Evolutionary conservation across 2,113 vertebrate species (phyloP), one percentile per base, ranked within the genome.

Genomic region (Poeciliopsis turrubarensis): DNA sequence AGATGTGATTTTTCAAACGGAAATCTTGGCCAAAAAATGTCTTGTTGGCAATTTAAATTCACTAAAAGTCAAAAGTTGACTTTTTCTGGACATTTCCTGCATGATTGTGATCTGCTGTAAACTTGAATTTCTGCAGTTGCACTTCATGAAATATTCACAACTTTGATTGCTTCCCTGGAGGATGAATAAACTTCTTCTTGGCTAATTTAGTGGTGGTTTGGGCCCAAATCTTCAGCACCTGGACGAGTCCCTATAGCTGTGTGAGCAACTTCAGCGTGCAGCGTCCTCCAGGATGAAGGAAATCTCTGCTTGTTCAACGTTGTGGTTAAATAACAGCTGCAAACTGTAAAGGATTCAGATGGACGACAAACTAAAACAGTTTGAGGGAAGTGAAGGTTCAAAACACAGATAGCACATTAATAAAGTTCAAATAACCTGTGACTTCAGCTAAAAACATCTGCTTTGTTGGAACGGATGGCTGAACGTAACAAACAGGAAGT

Each of bases 1-100:
- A 83, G 73, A 86, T 86, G 76, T 83, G 65, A 26, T 66, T 82
- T 77, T 78, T 82, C 65, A 69, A 27, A 57, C 51, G 3, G 25
- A 47, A 66, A 70, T 12, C 30, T 66, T 3, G 5, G 75, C 70
- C 62, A 67, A 37, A 34, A 70, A 71, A 63, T 39, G 14, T 30
- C 19, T 34, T 25, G 65, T 26, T 69, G 44, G 65, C 80, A 32
- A 77, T 64, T 81, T 60, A 57, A 79, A 80, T 81, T 71, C 27
- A 7, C 17, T 47, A 57, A 67, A 80, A 78, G 69, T 81, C 41
- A 80, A 73, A 83, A 81, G 77, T 78, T 83, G 39, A 68, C 11
- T 70, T 8, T 19, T 17, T 47, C 65, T 3, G 32, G 44, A 69
- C 63, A 84, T 39, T 74, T 77, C 67, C 60, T 79, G 51, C 44